Conservation (phyloP, 2,888 invertebrate genomes). For the Pediacus dermestoides region DNA sequence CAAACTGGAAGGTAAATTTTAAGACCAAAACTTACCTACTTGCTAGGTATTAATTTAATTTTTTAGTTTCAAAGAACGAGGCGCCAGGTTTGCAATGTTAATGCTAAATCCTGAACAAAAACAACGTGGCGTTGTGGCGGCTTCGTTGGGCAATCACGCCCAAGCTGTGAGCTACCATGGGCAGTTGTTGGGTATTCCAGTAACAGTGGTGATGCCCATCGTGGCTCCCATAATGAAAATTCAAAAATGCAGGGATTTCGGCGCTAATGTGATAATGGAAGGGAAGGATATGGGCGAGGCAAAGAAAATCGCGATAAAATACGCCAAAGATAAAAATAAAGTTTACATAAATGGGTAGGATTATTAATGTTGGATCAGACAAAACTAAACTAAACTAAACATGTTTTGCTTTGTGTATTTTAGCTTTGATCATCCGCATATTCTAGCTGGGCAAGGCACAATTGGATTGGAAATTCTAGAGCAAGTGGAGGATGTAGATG, state of each 20-base stretch:
- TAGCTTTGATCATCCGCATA: conserved; percentile 92
- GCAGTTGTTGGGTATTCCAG: conserved; percentile 56
- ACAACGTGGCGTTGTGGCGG: conserved; percentile 79
- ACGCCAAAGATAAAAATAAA: conserved; percentile 67
- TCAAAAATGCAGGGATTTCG: conserved; percentile 77
- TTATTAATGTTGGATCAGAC: conserved; percentile 1
- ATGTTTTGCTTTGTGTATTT: no score
- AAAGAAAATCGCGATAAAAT: conserved; percentile 71
- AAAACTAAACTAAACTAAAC: no score
- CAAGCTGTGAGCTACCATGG: conserved; percentile 74
- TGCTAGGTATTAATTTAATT: conserved; percentile 4
- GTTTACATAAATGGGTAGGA: conserved; percentile 84
- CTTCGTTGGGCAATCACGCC: conserved; percentile 93
- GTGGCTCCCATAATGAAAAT: conserved; percentile 96
- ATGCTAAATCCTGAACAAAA: conserved; percentile 71
- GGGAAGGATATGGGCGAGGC: conserved; percentile 85
- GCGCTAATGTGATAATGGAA: conserved; percentile 78
- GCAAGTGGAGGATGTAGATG: conserved; percentile 79
- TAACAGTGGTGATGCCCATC: conserved; percentile 90
- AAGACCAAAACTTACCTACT: no score
- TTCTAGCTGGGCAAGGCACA: conserved; percentile 94
- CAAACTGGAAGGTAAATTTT: conserved; percentile 85
- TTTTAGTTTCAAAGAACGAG: conserved; percentile 87
- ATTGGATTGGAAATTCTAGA: conserved; percentile 89
- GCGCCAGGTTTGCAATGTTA: conserved; percentile 81